These are phyloP conservation scores for Microchrysa polita DNA, from an alignment of 2,888 invertebrate species.

Conservation along the genomic window DNA sequence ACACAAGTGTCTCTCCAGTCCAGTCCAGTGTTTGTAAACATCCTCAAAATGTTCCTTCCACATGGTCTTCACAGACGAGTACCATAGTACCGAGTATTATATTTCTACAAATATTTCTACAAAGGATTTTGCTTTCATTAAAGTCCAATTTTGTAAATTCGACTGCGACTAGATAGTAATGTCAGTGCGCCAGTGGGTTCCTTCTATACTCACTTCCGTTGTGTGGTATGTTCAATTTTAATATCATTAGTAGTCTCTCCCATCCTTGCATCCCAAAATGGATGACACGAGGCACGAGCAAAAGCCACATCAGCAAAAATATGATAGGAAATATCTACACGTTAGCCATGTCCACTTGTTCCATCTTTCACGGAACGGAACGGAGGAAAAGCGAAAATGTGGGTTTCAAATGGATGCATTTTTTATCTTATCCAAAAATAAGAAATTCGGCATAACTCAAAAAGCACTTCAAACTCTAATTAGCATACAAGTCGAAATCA, in stretches of 20 bases:
- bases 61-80: too few species aligned
- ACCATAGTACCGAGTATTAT: too few species aligned
- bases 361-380: too few species aligned
- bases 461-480: too few species aligned
- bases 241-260: slow-evolving; percentile 44
- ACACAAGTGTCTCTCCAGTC: not conserved
- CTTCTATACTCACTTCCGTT: slow-evolving; percentile 44
- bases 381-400: too few species aligned
- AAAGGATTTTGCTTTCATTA: slow-evolving; percentile 48
- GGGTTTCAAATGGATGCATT: too few species aligned
- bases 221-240: slow-evolving; percentile 47
- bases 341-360: too few species aligned
- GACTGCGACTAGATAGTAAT: slow-evolving; percentile 42
- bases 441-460: too few species aligned
- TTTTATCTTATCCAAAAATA: too few species aligned
- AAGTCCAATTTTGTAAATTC: slow-evolving; percentile 47
- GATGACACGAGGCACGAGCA: not conserved
- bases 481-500: too few species aligned
- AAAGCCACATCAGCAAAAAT: slow-evolving; percentile 2
- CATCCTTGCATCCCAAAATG: slow-evolving; percentile 3
- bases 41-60: too few species aligned
- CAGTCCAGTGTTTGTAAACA: slow-evolving; percentile 5
- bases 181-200: slow-evolving; percentile 24
- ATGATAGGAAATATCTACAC: not conserved
- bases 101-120: slow-evolving; percentile 34